These are phyloP conservation scores for Amphilophus citrinellus DNA, from an alignment of 2,113 vertebrate species.

Conservation along the genomic window DNA sequence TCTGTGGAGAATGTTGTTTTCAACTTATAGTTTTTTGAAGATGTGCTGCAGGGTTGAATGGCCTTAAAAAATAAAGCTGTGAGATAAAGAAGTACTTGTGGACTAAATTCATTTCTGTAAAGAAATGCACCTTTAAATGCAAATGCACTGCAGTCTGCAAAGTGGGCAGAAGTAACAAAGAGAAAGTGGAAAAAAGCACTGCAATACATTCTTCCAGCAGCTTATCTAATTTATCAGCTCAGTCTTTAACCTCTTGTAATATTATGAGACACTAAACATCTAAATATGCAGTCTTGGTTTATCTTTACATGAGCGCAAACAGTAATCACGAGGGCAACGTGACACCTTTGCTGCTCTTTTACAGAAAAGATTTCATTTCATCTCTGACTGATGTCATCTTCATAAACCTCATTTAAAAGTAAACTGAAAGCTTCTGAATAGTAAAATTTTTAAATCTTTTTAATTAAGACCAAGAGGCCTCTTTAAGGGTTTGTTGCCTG, in stretches of 20 bases:
- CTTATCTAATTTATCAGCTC: neutral
- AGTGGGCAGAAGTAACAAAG: neutral
- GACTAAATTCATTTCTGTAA: neutral
- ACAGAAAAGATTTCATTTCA: neutral
- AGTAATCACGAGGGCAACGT: constrained; percentile 29
- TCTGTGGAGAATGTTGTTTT: neutral
- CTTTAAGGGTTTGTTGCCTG: neutral
- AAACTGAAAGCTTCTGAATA: neutral
- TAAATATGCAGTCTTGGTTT: constrained; percentile 59
- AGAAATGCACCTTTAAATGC: neutral
- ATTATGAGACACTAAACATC: constrained; percentile 49
- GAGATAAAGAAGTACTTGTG: neutral
- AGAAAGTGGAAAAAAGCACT: neutral
- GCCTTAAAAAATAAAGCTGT: neutral
- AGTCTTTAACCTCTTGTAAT: neutral
- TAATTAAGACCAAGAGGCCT: neutral
- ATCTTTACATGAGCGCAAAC: constrained; percentile 72
- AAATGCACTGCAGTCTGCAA: neutral
- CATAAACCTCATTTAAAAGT: neutral
- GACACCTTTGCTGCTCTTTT: neutral
- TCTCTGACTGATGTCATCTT: neutral
- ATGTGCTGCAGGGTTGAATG: neutral
- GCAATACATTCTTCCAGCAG: neutral
- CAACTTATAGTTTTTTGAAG: neutral
- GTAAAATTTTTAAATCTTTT: neutral